These are phyloP conservation scores for Neuroscelio doddi DNA, from an alignment of 2,888 invertebrate genomes.

Conservation along the genomic window DNA sequence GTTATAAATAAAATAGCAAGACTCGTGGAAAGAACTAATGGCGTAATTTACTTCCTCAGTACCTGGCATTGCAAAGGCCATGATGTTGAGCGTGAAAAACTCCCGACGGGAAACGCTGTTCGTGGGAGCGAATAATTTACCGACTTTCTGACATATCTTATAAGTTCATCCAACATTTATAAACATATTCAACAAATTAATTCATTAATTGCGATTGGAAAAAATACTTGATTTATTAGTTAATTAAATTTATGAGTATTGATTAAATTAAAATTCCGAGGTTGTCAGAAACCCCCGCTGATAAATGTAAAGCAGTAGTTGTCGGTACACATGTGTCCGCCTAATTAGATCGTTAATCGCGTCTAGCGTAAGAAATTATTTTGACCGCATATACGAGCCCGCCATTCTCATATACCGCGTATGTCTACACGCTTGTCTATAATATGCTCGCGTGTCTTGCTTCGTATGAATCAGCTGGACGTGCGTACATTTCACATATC, in stretches of 20 bases:
- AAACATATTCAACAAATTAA: not conserved
- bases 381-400: constrained; percentile 26
- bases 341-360: constrained; percentile 35
- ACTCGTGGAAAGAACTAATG: constrained; percentile 10
- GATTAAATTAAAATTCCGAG: not conserved
- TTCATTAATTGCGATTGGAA: too few species aligned
- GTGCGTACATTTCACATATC: constrained; percentile 26
- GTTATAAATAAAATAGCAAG: constrained; percentile 1
- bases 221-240: not conserved
- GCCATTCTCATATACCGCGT: constrained; percentile 30
- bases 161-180: not conserved
- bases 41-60: constrained; percentile 12
- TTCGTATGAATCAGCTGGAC: constrained; percentile 41
- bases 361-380: constrained; percentile 33
- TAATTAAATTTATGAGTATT: not conserved
- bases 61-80: constrained; percentile 5
- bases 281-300: not conserved
- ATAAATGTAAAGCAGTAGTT: not conserved
- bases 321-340: not conserved
- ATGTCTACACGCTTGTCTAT: constrained; percentile 33
- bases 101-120: constrained; percentile 13
- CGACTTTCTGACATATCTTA: not conserved
- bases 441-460: constrained; percentile 33
- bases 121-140: constrained; percentile 18
- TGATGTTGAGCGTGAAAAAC: constrained; percentile 11